Conservation (phyloP, 1,140 invertebrate genomes). For the Brachionus paranguensis region DNA sequence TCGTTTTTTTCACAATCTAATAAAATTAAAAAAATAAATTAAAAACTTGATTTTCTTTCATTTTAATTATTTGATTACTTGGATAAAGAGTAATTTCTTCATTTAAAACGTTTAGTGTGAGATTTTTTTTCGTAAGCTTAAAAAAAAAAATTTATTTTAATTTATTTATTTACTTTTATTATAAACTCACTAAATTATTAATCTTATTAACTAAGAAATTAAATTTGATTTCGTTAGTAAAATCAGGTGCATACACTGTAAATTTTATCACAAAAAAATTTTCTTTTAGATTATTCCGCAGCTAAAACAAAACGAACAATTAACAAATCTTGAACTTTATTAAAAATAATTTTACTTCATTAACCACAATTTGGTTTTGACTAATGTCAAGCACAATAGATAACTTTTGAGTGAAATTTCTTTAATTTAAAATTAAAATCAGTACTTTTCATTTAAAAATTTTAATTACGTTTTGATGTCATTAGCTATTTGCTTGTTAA, state of each 20-base stretch:
- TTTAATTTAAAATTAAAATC: neutral
- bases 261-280: constrained; percentile 4
- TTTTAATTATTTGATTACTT: neutral
- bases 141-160: neutral
- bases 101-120: neutral
- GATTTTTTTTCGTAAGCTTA: neutral
- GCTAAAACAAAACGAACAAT: neutral
- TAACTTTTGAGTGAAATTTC: constrained; percentile 9
- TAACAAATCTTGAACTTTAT: neutral
- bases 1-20: constrained; percentile 28
- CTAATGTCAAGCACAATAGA: neutral
- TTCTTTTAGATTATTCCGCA: constrained; percentile 1
- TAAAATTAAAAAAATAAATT: neutral
- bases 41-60: neutral
- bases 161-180: neutral
- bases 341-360: neutral
- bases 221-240: constrained; percentile 1
- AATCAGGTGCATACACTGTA: constrained; percentile 9
- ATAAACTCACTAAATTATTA: neutral
- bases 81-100: neutral
- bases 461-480: neutral
- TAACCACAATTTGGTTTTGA: neutral
- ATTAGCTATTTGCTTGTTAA: neutral
- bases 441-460: neutral
- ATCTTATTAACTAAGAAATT: neutral